Evolutionary conservation across 2,888 invertebrate species (phyloP), one percentile per base, ranked within the genome.

Genomic region (Megamerina dolium): DNA sequence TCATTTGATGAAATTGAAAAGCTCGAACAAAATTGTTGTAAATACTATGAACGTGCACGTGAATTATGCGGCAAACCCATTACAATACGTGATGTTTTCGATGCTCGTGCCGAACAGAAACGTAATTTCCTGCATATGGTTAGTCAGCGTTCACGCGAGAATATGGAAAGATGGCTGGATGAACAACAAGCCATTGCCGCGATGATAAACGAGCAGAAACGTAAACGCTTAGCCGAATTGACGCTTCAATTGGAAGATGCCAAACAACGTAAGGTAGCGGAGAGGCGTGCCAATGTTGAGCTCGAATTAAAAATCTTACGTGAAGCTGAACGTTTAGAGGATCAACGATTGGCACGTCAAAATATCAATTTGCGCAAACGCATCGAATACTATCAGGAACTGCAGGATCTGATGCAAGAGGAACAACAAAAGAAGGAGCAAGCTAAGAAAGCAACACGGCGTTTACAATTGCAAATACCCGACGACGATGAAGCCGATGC

Each of bases 101-200:
- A 76, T 10, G 74, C 74, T 40, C 66, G 72, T 19, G 73, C 73
- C 36, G 74, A 74, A 0, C 73, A 73, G 40, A 72, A 72, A 43
- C 74, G 73, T 34, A 73, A 75, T 0, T 77, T 76, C 43, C 71
- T 74, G 0, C 75, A 76, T 54, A 73, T 76, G 65, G 77, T 78
- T 5, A 66, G 73, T 0, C 50, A 75, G 10, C 76, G 59, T 38
- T 60, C 62, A 2, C 51, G 55, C 23, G 51, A 55, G 2, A 63
- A 64, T 35, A 50, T 69, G 27, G 61, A 59, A 3, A 58, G 58
- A 29, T 72, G 70, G 70, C 55, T 45, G n/a, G 43, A 55, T 5
- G 50, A 56, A 31, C 63, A 65, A 43, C 50, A 56, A 1, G 50
- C 49, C n/a, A 45, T 48, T 13, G 51, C 58, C 2, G 49, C 52